A percentile compares a stretch with the other conserved stretches of the same genome.
These are phyloP conservation scores for Gallinago nigripennis DNA, from an alignment of 2,797 vertebrate species.

Conservation along the genomic window DNA sequence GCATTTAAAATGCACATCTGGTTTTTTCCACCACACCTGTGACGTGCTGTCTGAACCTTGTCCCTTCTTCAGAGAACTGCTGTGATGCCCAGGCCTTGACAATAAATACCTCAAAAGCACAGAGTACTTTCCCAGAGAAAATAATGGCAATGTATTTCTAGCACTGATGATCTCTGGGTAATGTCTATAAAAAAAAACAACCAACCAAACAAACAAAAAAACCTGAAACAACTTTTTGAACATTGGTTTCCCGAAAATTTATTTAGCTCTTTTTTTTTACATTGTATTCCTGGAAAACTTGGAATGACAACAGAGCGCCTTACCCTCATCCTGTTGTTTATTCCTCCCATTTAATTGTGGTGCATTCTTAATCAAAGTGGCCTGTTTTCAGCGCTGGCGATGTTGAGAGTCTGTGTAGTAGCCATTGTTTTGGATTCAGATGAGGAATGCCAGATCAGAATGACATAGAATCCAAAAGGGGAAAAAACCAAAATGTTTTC, in stretches of 20 bases:
- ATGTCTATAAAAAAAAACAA: no score
- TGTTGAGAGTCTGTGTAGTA: background rate
- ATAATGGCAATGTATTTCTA: background rate
- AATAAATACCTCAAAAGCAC: background rate
- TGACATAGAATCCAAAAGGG: background rate
- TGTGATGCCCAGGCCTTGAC: background rate
- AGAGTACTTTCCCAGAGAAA: background rate
- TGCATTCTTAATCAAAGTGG: background rate
- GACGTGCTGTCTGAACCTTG: background rate
- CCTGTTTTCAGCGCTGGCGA: background rate
- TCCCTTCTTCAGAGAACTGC: background rate
- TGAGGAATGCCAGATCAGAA: background rate
- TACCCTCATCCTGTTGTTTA: background rate
- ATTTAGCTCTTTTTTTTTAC: background rate
- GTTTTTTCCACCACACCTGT: background rate
- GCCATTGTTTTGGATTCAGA: background rate
- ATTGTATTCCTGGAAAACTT: background rate
- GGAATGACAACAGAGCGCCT: background rate
- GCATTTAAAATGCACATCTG: conserved; percentile 25
- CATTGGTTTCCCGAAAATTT: background rate
- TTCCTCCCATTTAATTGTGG: background rate
- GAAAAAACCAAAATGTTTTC: background rate
- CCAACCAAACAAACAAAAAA: background rate
- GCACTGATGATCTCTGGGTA: background rate
- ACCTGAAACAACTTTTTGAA: background rate